Evolutionary conservation across 2,888 invertebrate genomes (phyloP).

Genomic region (Isoperla grammatica): DNA sequence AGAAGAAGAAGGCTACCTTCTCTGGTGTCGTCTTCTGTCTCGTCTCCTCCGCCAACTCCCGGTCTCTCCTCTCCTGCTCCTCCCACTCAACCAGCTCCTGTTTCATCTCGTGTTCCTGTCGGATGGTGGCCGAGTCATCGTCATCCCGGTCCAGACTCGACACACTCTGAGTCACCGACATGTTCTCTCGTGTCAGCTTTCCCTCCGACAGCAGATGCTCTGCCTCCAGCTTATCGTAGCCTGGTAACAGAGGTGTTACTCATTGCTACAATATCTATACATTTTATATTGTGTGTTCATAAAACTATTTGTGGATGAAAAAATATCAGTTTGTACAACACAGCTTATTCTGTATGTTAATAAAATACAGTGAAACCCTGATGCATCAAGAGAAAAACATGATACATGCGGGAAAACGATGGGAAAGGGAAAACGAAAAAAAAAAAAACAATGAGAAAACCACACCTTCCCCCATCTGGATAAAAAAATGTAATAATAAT

Average conservation of each 20-base stretch:
- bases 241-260: slow-evolving; percentile 31
- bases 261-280: too few relatives aligned
- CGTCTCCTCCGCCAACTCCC: slow-evolving; percentile 43
- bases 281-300: too few relatives aligned
- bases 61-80: slow-evolving; percentile 49
- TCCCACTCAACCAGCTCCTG: slow-evolving; percentile 71
- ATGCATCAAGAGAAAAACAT: too few relatives aligned
- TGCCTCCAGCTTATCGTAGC: slow-evolving; percentile 43
- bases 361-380: too few relatives aligned
- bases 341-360: too few relatives aligned
- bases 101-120: slow-evolving; percentile 64
- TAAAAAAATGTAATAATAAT: too few relatives aligned
- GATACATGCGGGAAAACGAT: too few relatives aligned
- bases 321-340: too few relatives aligned
- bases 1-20: slow-evolving; percentile 55
- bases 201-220: slow-evolving; percentile 45
- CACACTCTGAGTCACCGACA: slow-evolving; percentile 67
- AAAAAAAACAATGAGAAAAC: too few relatives aligned
- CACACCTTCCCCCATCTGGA: too few relatives aligned
- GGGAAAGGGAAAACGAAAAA: too few relatives aligned
- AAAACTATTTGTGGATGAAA: too few relatives aligned
- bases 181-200: slow-evolving; percentile 47
- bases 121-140: slow-evolving; percentile 49
- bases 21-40: slow-evolving; percentile 79
- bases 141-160: slow-evolving; percentile 87